phyloP scores from a whole-genome alignment of 2,888 invertebrate genomes.

The Exocentrus adspersus region DNA sequence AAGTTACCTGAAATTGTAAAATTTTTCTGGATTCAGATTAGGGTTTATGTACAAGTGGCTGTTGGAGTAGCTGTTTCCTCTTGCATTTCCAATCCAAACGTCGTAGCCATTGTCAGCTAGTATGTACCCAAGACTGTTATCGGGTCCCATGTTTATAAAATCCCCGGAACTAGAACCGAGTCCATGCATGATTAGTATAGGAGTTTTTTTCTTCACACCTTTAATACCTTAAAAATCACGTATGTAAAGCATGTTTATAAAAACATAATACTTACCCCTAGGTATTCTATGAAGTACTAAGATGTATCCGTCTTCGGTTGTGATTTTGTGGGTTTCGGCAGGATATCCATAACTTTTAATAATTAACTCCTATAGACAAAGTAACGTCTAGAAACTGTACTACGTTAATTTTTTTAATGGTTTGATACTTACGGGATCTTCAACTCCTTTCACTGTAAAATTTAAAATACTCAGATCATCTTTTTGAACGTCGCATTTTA shows the following conservation, averaged over 20 bases:
- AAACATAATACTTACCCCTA: constrained; percentile 47
- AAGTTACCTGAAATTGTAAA: constrained; percentile 72
- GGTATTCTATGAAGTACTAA: constrained; percentile 79
- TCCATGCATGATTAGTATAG: constrained; percentile 75
- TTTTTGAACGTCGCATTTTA: not conserved
- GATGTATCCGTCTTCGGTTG: constrained; percentile 81
- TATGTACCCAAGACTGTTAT: constrained; percentile 67
- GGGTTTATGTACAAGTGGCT: constrained; percentile 66
- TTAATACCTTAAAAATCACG: constrained; percentile 2
- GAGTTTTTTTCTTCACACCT: constrained; percentile 33
- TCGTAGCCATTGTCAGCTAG: constrained; percentile 76
- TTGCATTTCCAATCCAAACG: constrained; percentile 84
- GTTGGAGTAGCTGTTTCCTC: constrained; percentile 77
- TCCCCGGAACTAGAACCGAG: constrained; percentile 74
- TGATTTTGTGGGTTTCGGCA: constrained; percentile 69
- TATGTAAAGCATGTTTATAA: too few relatives aligned
- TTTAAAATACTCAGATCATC: not conserved
- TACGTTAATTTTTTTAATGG: too few relatives aligned
- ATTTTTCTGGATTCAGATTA: constrained; percentile 59
- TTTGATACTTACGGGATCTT: constrained; percentile 10
- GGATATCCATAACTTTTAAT: constrained; percentile 72
- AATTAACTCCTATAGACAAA: constrained; percentile 65
- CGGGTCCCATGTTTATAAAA: constrained; percentile 75
- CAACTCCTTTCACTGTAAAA: constrained; percentile 50
- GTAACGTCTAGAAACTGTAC: too few relatives aligned